Conservation (phyloP, 2,888 invertebrate genomes). For the Metellina segmentata region DNA sequence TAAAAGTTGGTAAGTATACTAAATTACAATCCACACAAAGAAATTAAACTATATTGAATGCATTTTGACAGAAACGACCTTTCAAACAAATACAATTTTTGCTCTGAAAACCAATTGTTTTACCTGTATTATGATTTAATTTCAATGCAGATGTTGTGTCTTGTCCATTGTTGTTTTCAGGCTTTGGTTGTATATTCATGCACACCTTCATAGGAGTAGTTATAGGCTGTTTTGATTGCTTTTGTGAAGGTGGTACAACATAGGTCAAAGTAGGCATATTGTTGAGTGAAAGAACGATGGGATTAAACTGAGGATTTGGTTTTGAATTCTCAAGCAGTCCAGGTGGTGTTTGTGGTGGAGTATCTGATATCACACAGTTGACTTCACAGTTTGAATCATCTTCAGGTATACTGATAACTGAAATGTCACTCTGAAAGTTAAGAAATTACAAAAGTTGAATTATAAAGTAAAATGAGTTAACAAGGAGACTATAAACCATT, state of each 20-base stretch:
- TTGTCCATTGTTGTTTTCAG: not conserved
- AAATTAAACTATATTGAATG: too few relatives aligned
- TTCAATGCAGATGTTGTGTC: not conserved
- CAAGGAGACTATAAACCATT: too few relatives aligned
- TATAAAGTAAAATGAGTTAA: not conserved
- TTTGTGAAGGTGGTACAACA: slow-evolving; percentile 28
- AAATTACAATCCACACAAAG: too few relatives aligned
- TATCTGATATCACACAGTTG: slow-evolving; percentile 49
- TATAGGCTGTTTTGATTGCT: slow-evolving; percentile 8
- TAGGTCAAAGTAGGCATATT: slow-evolving; percentile 48
- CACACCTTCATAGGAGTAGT: slow-evolving; percentile 18
- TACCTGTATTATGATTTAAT: not conserved
- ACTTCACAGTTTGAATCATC: not conserved
- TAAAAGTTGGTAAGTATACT: too few relatives aligned
- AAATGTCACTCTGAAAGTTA: slow-evolving; percentile 37
- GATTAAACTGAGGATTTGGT: not conserved
- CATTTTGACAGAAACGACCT: too few relatives aligned
- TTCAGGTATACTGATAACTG: slow-evolving; percentile 61
- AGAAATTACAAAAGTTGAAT: not conserved
- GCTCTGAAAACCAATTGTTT: too few relatives aligned
- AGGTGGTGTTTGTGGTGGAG: slow-evolving; percentile 68
- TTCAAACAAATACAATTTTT: too few relatives aligned
- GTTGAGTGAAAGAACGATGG: slow-evolving; percentile 54
- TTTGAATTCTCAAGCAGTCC: slow-evolving; percentile 35
- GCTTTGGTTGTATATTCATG: slow-evolving; percentile 48